Conservation (phyloP, 2,113 vertebrate genomes). For the Panthera uncia region DNA sequence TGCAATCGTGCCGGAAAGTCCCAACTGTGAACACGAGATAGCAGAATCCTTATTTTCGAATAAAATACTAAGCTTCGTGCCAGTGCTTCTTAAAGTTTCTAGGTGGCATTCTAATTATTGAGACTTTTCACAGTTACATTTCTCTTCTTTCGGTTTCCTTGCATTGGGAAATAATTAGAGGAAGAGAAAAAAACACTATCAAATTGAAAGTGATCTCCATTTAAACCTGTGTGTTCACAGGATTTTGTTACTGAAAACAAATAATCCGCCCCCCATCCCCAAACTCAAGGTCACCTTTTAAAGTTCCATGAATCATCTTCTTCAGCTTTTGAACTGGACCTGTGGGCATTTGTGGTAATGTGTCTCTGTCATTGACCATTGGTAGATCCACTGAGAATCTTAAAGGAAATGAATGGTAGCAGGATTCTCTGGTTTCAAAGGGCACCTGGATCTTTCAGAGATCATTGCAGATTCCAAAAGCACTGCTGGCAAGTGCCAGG, state of each 20-base stretch:
- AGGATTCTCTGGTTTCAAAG: background rate
- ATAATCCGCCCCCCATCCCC: fast-evolving
- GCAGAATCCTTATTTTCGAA: slow-evolving; percentile 21
- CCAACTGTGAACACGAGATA: slow-evolving; percentile 45
- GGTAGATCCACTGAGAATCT: background rate
- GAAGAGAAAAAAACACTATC: background rate
- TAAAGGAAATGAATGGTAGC: background rate
- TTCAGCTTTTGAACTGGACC: background rate
- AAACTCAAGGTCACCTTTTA: background rate
- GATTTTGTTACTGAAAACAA: background rate
- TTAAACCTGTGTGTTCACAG: background rate
- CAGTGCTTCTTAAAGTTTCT: slow-evolving; percentile 4
- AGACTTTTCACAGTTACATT: background rate
- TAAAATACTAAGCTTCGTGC: background rate
- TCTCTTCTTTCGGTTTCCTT: background rate
- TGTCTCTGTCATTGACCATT: background rate
- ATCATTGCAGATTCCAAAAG: background rate
- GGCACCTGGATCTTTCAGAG: background rate
- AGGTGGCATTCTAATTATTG: slow-evolving; percentile 40
- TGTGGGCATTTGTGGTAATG: background rate
- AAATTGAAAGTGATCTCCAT: background rate
- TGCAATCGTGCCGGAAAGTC: background rate
- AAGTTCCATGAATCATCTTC: background rate
- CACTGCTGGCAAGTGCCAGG: fast-evolving
- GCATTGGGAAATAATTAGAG: slow-evolving; percentile 19